Conservation (phyloP, 2,888 invertebrate species). For the Sarcophaga carnaria region DNA sequence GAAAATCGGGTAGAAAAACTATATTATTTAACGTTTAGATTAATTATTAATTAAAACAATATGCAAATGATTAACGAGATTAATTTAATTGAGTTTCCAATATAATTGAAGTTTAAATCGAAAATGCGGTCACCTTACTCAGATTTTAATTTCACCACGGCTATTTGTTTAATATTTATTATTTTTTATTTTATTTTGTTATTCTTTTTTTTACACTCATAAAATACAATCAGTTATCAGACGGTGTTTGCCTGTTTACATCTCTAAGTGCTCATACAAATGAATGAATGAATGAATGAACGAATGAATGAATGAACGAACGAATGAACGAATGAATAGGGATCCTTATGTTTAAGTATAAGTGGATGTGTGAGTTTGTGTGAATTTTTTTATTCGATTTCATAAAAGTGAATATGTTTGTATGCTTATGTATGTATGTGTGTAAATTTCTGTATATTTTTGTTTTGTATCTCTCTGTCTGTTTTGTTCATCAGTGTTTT, state of each 20-base stretch:
- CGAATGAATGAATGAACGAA: neutral
- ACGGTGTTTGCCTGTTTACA: conserved; percentile 58
- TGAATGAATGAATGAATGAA: neutral
- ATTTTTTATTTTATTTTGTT: neutral
- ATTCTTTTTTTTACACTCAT: conserved; percentile 14
- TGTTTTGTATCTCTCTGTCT: neutral
- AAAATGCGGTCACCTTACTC: neutral
- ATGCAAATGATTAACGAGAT: too few species aligned
- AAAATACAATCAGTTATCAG: conserved; percentile 56
- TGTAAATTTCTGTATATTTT: conserved; percentile 1
- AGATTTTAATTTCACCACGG: neutral
- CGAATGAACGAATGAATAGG: neutral
- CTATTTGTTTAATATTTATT: conserved; percentile 6
- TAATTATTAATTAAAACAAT: too few species aligned
- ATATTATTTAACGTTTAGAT: too few species aligned
- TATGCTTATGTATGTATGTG: neutral
- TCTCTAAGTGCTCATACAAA: conserved; percentile 52
- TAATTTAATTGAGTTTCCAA: neutral
- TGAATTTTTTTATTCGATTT: neutral
- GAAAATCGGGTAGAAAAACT: too few species aligned
- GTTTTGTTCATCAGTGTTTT: conserved; percentile 55
- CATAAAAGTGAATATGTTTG: neutral
- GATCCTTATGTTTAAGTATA: neutral
- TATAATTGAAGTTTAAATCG: neutral
- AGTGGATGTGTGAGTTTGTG: conserved; percentile 37